Base-by-base conservation (phyloP, 2,888 invertebrate species). In the Dynastes maya region DNA sequence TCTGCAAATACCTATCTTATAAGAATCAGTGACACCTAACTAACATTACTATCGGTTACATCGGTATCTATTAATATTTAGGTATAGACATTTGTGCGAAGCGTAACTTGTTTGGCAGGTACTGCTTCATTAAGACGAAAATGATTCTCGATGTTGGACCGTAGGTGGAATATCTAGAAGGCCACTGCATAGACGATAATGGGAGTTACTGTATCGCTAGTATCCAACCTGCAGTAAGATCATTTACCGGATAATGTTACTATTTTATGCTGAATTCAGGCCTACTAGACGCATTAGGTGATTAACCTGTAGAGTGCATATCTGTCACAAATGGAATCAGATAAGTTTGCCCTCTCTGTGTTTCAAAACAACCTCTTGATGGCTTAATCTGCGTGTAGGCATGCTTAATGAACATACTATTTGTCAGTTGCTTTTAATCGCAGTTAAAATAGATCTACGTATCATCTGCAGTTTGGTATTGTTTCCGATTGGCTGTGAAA, bases 21-120 rank as follows among this genome's bases (percentile, higher is more conserved):
- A 63, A 16, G 4, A 29, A 65, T 65, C 32, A n/a, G 40, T 16
- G 40, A 65, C 65, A 65, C 65, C 45, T 65, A 37, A 37, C 9
- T 37, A n/a, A 40, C 16, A 40, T 45, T 65, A 45, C 22, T 65
- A 40, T 55, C n/a, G 8, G 22, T 55, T 55, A 22, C 55, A 22
- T 53, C n/a, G 9, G 53, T 16, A 55, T 11, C 55, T 55, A 22
- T 6, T n/a, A 55, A 16, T 55, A 55, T 55, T n/a, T n/a, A 55
- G 22, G 55, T 11, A 55, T 55, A 8, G 45, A 11, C 11, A 45
- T 11, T 45, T 45, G 45, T 11, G 45, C 8, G 45, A 45, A 45
- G 45, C 45, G 11, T 45, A 45, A 45, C 45, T 45, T 45, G 45
- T 45, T 45, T 45, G 11, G 11, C 45, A 45, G 8, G 45, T 45